Evolutionary conservation across 2,113 vertebrate species (phyloP).

Genomic region (Nestor notabilis): DNA sequence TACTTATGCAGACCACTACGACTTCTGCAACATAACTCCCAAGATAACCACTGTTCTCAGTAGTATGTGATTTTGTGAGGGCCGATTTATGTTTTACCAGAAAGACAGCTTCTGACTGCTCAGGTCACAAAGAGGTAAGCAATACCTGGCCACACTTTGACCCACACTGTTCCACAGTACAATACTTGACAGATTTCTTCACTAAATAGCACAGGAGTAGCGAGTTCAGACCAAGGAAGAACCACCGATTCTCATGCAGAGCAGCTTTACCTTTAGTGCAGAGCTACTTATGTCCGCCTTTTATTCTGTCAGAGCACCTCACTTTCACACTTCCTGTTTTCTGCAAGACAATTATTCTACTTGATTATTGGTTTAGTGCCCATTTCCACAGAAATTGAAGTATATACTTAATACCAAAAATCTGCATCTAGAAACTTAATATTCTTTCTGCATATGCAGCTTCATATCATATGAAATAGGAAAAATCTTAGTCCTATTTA

Average conservation of each 20-base stretch:
- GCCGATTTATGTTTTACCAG: background rate
- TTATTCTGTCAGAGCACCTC: background rate
- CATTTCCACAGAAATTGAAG: background rate
- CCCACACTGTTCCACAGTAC: background rate
- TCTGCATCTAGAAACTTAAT: background rate
- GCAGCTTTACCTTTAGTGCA: background rate
- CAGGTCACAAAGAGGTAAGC: background rate
- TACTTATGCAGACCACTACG: background rate
- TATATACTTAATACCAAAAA: background rate
- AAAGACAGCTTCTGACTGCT: background rate
- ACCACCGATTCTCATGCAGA: background rate
- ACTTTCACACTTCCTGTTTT: background rate
- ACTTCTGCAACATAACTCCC: background rate
- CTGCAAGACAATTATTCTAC: background rate
- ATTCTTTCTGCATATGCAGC: background rate
- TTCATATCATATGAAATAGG: background rate
- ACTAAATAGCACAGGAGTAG: background rate
- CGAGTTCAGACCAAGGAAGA: background rate
- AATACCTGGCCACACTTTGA: background rate
- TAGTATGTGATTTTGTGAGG: background rate
- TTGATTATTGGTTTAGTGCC: background rate
- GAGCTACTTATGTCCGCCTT: background rate
- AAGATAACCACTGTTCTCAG: background rate
- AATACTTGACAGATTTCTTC: background rate
- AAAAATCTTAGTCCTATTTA: background rate